phyloP scores from a whole-genome alignment of 1,140 invertebrate species.

The Thaumatotibia leucotreta region DNA sequence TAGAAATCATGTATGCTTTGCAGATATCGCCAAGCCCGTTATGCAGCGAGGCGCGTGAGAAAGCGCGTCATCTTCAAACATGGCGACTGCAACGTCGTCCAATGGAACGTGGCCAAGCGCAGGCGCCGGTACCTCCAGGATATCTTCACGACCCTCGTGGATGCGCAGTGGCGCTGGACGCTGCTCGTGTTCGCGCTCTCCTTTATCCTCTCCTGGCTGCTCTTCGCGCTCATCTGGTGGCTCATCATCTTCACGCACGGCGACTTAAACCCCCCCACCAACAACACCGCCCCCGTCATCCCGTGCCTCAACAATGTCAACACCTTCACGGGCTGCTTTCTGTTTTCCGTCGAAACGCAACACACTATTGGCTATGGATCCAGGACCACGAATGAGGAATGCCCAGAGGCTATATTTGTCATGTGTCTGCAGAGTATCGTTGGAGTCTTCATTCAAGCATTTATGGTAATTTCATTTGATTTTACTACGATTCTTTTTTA shows the following conservation, averaged over 20 bases:
- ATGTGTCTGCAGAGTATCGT: slow-evolving; percentile 92
- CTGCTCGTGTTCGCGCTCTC: slow-evolving; percentile 91
- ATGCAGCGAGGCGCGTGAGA: slow-evolving; percentile 85
- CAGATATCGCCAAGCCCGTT: slow-evolving; percentile 88
- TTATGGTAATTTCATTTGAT: slow-evolving; percentile 75
- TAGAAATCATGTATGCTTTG: slow-evolving; percentile 37
- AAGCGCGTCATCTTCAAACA: slow-evolving; percentile 95
- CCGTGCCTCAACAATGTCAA: slow-evolving; percentile 87
- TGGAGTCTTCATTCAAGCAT: slow-evolving; percentile 90
- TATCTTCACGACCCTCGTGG: slow-evolving; percentile 87
- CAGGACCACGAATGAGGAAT: slow-evolving; percentile 92
- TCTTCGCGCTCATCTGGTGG: slow-evolving; percentile 92
- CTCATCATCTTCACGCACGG: slow-evolving; percentile 89
- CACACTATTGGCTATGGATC: slow-evolving; percentile 90
- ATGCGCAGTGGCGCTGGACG: slow-evolving; percentile 95
- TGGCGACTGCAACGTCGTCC: slow-evolving; percentile 95
- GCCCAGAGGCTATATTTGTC: slow-evolving; percentile 92
- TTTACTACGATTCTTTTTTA: not conserved
- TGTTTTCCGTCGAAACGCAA: slow-evolving; percentile 94
- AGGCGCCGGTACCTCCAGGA: slow-evolving; percentile 91
- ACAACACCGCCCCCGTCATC: slow-evolving; percentile 78
- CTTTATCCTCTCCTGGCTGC: slow-evolving; percentile 91
- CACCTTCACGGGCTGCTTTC: slow-evolving; percentile 88
- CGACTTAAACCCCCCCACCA: slow-evolving; percentile 76
- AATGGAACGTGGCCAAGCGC: slow-evolving; percentile 93